A percentile compares a stretch with the other conserved stretches of the same genome.
Evolutionary conservation across 2,797 vertebrate species (phyloP).

Genomic region (Sebastolobus altivelis): DNA sequence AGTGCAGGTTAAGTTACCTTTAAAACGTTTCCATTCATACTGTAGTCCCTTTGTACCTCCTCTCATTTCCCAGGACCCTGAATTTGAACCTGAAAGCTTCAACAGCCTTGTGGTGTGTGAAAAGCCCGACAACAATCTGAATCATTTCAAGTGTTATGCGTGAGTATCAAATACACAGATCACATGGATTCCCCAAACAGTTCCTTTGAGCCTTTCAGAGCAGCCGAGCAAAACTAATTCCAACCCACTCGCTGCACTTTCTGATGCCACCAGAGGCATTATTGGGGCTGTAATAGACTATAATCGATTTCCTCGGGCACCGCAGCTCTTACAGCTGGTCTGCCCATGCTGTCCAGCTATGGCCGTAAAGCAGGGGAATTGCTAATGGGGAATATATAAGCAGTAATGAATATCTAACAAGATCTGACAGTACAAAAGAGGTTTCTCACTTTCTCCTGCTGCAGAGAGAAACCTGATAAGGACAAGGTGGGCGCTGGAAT

Average conservation of each 20-base stretch:
- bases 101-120: constrained; percentile 89
- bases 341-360: constrained; percentile 48
- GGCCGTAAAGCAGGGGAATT: constrained; percentile 56
- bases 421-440: constrained; percentile 65
- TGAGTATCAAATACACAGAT: constrained; percentile 86
- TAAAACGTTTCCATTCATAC: constrained; percentile 14
- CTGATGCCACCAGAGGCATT: constrained; percentile 59
- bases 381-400: constrained; percentile 68
- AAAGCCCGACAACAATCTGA: constrained; percentile 92
- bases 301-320: constrained; percentile 73
- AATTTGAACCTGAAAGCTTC: constrained; percentile 90
- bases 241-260: constrained; percentile 64
- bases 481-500: constrained; percentile 89
- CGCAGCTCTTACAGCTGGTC: constrained; percentile 61
- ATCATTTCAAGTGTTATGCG: constrained; percentile 94
- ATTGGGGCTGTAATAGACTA: constrained; percentile 68
- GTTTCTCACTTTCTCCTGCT: constrained; percentile 67
- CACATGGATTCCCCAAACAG: constrained; percentile 41
- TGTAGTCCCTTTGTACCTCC: not conserved
- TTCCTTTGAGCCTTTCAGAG: constrained; percentile 51
- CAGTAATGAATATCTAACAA: constrained; percentile 74
- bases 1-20: constrained; percentile 23
- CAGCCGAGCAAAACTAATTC: constrained; percentile 70
- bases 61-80: constrained; percentile 78
- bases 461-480: constrained; percentile 90